Percentiles rank a stretch among this genome's conserved stretches.
phyloP scores from a whole-genome alignment of 2,113 vertebrate genomes.

The Hippocampus zosterae region DNA sequence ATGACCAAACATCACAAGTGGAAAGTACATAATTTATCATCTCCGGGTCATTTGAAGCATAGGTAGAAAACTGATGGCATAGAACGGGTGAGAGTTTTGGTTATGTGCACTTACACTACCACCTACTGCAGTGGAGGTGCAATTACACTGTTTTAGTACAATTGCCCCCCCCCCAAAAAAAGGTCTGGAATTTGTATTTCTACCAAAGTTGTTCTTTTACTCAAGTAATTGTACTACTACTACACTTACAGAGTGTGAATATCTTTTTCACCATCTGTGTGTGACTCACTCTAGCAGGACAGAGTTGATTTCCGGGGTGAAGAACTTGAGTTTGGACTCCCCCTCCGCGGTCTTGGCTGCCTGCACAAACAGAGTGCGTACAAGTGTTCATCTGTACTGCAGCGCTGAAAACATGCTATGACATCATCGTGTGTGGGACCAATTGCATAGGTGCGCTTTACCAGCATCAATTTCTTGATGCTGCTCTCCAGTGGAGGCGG shows the following conservation, averaged over 20 bases:
- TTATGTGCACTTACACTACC: too few species aligned
- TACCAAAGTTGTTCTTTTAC: too few species aligned
- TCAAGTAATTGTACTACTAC: too few species aligned
- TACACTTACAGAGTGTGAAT: too few species aligned
- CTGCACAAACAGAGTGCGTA: conserved; percentile 53
- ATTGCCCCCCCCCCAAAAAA: too few species aligned
- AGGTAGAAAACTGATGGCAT: too few species aligned
- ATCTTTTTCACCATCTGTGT: too few species aligned
- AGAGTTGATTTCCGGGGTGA: conserved; percentile 85
- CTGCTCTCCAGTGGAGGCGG: conserved; percentile 75
- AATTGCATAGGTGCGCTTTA: conserved; percentile 36
- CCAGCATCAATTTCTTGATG: conserved; percentile 80
- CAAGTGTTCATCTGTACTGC: background rate
- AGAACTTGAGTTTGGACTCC: conserved; percentile 86
- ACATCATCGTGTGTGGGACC: background rate
- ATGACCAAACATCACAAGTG: background rate
- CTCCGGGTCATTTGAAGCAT: background rate
- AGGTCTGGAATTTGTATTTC: too few species aligned
- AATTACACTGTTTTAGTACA: too few species aligned
- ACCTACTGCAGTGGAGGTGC: too few species aligned
- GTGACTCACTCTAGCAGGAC: conserved; percentile 87
- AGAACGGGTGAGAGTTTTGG: too few species aligned
- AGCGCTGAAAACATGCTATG: background rate
- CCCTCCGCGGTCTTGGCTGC: conserved; percentile 80
- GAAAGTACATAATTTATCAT: background rate